phyloP scores from a whole-genome alignment of 2,113 vertebrate genomes.

The Myiozetetes cayanensis region DNA sequence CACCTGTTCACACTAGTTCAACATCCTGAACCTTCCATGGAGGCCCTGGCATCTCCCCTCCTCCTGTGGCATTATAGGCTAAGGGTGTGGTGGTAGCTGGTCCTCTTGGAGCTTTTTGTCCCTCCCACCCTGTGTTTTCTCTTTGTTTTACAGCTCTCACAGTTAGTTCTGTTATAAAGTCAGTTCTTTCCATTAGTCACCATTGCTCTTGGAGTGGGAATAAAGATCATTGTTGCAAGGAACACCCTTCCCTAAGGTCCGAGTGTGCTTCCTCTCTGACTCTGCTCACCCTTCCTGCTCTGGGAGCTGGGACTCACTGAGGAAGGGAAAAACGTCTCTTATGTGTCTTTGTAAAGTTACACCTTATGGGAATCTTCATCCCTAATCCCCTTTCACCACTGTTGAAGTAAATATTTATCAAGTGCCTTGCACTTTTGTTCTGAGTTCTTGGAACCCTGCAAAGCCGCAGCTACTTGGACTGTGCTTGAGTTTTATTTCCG shows the following conservation, averaged over 20 bases:
- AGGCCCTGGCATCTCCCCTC: background rate
- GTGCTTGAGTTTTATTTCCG: background rate
- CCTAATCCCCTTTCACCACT: background rate
- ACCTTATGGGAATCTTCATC: background rate
- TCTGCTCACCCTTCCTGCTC: background rate
- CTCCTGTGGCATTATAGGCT: background rate
- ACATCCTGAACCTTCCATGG: background rate
- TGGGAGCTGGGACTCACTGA: background rate
- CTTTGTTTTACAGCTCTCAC: background rate
- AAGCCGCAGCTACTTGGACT: background rate
- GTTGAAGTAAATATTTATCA: background rate
- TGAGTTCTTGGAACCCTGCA: background rate
- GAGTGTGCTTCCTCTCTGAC: background rate
- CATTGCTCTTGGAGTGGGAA: background rate
- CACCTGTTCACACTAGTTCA: background rate
- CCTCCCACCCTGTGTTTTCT: background rate
- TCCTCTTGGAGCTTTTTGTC: background rate
- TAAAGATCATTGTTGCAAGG: background rate
- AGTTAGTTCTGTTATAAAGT: background rate
- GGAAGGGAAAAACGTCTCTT: background rate
- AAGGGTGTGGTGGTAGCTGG: background rate
- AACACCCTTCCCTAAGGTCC: conserved; percentile 30
- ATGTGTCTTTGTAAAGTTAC: background rate
- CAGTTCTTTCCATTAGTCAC: background rate
- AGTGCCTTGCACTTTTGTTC: background rate